Base-by-base conservation (phyloP, 2,113 vertebrate species). In the Platysternon megacephalum region DNA sequence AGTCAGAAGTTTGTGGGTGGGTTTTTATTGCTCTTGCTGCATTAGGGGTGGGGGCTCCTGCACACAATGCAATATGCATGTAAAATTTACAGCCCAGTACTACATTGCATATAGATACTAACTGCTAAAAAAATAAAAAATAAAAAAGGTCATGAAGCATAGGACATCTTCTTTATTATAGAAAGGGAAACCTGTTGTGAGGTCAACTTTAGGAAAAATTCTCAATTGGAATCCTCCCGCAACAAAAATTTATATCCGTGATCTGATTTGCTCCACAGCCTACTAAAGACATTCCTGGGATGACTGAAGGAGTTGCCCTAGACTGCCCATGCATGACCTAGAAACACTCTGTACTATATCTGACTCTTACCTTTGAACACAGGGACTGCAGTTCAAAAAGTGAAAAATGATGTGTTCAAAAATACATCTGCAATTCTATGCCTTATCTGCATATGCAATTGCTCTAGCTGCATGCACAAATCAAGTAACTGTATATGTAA, bases 1-100 rank as follows among this genome's bases (percentile, higher is more conserved):
- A 94, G 91, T 93, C 74, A 95, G 93, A 91, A 68, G 74, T 91
- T 96, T 93, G 90, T 39, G 86, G 88, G 89, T 93, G 94, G 91
- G 89, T 91, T 79, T 93, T 91, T 93, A 87, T 87, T 96, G 95
- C 88, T 74, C 90, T 91, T 87, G 32, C 52, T 95, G 91, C 95
- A 93, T 81, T 91, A 88, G 68, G 90, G 82, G 89, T 87, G 39
- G 94, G 86, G 94, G 79, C 81, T 93, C 53, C 74, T 0, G 0
- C 93, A 93, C 35, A 93, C 58, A 2, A 82, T 81, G 48, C 82
- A 68, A 48, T 94, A 46, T 85, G 86, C 53, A 14, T 35, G 3
- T 92, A 90, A 89, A 85, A 85, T 74, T 76, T 48, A 13, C 7
- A 1, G 49, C 49, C 4, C 5, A 49, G 84, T 5, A 49, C 65